Evolutionary conservation across 2,113 vertebrate genomes (phyloP), one percentile per base, ranked within the genome.

Genomic region (Myotis yumanensis): DNA sequence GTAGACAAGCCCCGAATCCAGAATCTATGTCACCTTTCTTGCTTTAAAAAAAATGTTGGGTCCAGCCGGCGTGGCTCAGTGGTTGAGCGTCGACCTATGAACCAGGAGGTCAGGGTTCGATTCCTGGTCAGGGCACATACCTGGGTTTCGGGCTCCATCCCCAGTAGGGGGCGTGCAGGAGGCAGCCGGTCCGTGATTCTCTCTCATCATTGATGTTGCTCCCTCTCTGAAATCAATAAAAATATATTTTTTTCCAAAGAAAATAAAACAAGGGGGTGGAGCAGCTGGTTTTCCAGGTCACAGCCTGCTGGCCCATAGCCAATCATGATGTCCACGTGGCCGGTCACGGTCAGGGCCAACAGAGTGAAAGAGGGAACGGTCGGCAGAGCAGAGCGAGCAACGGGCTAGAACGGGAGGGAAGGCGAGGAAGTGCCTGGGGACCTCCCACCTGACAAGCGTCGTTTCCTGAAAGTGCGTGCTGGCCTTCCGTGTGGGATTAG

Each of bases 401-500:
- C 1, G 48, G 73, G 17, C 6, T 0, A 2, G 25, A 10, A 25
- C 0, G 59, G 59, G 43, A 22, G 48, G 40, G 16, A 5, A 11
- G 17, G 12, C 0, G 48, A 0, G 30, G 37, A 12, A 23, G 6
- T 16, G 16, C 35, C 43, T 3, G 48, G 32, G 25, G 2, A 12
- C 11, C 5, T 3, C 52, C 14, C 8, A 0, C 35, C n/a, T 25
- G 22, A 0, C 17, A 12, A 8, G 51, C 2, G 32, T 7, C 3
- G 32, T 23, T 52, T 22, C 10, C 5, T 7, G 76, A 22, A 14
- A 11, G 8, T 11, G 11, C 1, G 8, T 4, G 37, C 0, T 16
- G 66, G 9, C 40, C 0, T 52, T 25, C 11, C 35, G 11, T 17
- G 16, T 32, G n/a, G 23, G 25, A 17, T 43, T 5, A 15, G 35